Conservation (phyloP, 2,888 invertebrate genomes). For the Spodoptera littoralis region DNA sequence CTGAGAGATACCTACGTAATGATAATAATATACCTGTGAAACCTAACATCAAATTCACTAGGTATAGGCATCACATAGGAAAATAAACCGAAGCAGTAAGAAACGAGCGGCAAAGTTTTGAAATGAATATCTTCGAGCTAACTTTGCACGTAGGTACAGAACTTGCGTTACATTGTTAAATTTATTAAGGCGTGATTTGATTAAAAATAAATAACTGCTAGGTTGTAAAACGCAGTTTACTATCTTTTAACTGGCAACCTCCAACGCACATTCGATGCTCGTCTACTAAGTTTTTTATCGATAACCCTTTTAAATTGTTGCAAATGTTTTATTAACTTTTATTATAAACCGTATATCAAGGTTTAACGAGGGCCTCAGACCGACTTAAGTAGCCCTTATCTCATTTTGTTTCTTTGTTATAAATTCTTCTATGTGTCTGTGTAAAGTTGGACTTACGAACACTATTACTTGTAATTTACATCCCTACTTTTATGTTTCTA, state of each 20-base stretch:
- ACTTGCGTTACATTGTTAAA: constrained; percentile 65
- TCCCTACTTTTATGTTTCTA: constrained; percentile 49
- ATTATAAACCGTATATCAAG: constrained; percentile 86
- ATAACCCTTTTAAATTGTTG: constrained; percentile 86
- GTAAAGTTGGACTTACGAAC: constrained; percentile 38
- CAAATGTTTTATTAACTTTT: constrained; percentile 86
- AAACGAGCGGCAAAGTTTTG: constrained; percentile 1
- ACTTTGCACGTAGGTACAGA: constrained; percentile 27
- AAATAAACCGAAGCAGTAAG: not conserved
- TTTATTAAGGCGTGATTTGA: constrained; percentile 69
- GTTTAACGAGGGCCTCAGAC: constrained; percentile 81
- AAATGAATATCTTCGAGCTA: constrained; percentile 4
- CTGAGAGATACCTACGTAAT: no score
- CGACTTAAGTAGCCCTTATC: constrained; percentile 84
- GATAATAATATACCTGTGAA: no score
- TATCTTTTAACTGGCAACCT: constrained; percentile 77
- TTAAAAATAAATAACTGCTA: constrained; percentile 75
- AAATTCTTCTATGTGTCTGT: constrained; percentile 67
- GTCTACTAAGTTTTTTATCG: constrained; percentile 83
- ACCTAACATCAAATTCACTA: no score
- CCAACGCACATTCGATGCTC: constrained; percentile 78
- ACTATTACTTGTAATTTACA: constrained; percentile 49
- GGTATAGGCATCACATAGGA: not conserved
- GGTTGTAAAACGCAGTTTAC: constrained; percentile 84
- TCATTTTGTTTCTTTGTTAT: constrained; percentile 80